These are phyloP conservation scores for Acanthaster planci DNA, from an alignment of 35 echinoderm and acorn worm genomes.

Conservation along the genomic window DNA sequence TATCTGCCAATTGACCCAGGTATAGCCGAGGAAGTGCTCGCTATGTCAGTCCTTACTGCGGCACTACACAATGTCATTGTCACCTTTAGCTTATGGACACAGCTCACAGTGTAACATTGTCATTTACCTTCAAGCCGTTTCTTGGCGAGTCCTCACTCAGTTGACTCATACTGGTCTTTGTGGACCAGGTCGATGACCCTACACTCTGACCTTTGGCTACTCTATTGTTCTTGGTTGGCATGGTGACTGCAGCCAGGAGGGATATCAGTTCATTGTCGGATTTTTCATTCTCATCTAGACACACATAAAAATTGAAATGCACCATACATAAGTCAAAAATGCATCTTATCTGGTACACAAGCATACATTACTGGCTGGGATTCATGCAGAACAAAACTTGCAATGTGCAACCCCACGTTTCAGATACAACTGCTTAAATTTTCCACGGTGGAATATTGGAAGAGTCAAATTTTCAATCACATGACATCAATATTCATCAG, in stretches of 20 bases:
- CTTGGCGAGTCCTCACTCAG: conserved; percentile 34
- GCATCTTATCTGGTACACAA: background rate
- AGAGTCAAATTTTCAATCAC: no score
- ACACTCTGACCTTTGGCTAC: background rate
- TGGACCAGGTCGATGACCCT: conserved; percentile 28
- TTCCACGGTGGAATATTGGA: no score
- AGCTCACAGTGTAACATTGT: background rate
- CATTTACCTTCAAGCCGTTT: conserved; percentile 58
- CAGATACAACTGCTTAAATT: no score
- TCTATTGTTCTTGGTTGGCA: conserved; percentile 51
- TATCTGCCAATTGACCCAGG: no score
- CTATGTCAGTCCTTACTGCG: no score
- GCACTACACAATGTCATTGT: no score
- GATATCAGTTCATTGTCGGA: conserved; percentile 65
- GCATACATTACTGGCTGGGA: background rate
- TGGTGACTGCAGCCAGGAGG: conserved; percentile 70
- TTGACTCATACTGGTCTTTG: conserved; percentile 31
- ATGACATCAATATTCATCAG: no score
- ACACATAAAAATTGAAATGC: background rate
- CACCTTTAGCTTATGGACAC: no score
- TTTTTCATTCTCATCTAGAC: conserved; percentile 65
- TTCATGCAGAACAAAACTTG: background rate
- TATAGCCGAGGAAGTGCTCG: no score
- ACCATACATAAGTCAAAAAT: background rate
- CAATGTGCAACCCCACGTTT: background rate